Evolutionary conservation across 2,888 invertebrate genomes (phyloP).

Genomic region (Charanyca ferruginea): DNA sequence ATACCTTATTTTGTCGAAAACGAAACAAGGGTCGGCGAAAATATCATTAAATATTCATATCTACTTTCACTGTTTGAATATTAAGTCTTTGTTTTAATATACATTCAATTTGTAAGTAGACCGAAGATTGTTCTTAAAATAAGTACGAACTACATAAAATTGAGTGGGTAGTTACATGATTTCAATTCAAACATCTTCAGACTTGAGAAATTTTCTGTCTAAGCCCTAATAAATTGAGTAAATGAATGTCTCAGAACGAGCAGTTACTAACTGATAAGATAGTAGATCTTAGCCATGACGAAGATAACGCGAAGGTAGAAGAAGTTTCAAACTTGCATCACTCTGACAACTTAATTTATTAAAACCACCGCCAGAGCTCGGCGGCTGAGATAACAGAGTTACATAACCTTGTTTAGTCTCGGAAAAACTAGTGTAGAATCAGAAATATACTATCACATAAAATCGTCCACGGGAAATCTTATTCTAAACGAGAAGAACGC

Average conservation of each 20-base stretch:
- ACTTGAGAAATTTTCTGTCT: constrained; percentile 8
- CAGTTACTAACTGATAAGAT: constrained; percentile 51
- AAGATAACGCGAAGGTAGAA: constrained; percentile 52
- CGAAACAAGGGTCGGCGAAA: constrained; percentile 52
- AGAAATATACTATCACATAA: constrained; percentile 54
- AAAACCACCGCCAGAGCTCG: constrained; percentile 47
- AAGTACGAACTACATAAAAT: constrained; percentile 11
- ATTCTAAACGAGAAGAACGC: constrained; percentile 57
- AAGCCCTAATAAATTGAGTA: constrained; percentile 32
- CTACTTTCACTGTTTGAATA: constrained; percentile 41
- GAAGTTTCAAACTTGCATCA: constrained; percentile 57
- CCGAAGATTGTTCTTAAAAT: constrained; percentile 14
- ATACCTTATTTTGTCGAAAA: constrained; percentile 53
- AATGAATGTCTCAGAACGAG: constrained; percentile 28
- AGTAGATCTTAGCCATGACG: constrained; percentile 40
- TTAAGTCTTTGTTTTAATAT: constrained; percentile 35
- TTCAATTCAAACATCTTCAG: constrained; percentile 23
- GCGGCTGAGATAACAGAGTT: constrained; percentile 49
- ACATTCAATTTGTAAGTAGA: constrained; percentile 5
- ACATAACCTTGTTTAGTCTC: constrained; percentile 43
- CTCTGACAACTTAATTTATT: constrained; percentile 57
- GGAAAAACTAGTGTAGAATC: constrained; percentile 49
- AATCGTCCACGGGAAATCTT: constrained; percentile 54
- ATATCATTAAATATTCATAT: constrained; percentile 51
- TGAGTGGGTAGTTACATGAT: constrained; percentile 10